A percentile compares a stretch with the other conserved stretches of the same genome.
phyloP scores from a whole-genome alignment of 1,140 invertebrate species.

The Hypothenemus hampei region DNA sequence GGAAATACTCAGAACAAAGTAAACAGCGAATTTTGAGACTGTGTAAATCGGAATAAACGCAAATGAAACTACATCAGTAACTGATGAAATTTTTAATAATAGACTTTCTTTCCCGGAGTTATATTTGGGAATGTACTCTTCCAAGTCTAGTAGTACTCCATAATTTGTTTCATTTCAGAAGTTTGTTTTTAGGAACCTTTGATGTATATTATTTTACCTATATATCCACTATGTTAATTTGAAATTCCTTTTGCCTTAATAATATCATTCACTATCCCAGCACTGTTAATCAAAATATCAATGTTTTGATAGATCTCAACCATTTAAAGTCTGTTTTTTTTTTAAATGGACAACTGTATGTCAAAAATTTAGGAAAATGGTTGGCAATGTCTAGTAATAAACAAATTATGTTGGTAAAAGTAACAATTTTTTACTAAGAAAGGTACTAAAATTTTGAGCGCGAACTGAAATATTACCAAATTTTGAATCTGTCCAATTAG shows the following conservation, averaged over 20 bases:
- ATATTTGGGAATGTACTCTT: conserved; percentile 37
- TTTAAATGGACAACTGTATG: too few relatives aligned
- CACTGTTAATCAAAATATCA: conserved; percentile 44
- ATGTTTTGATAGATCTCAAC: conserved; percentile 36
- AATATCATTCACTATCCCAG: conserved; percentile 49
- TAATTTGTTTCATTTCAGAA: conserved; percentile 34
- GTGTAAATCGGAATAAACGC: conserved; percentile 31
- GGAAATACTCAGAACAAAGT: conserved; percentile 26
- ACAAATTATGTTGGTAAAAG: too few relatives aligned
- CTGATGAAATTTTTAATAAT: conserved; percentile 37
- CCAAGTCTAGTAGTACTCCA: conserved; percentile 33
- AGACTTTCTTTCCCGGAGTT: conserved; percentile 34
- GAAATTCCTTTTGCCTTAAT: conserved; percentile 48
- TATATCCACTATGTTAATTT: conserved; percentile 47
- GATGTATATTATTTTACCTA: neutral
- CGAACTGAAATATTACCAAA: too few relatives aligned
- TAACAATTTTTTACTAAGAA: too few relatives aligned
- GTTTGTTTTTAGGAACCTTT: neutral
- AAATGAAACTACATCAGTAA: conserved; percentile 24
- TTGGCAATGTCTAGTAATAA: too few relatives aligned
- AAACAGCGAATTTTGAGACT: conserved; percentile 34
- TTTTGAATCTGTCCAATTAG: too few relatives aligned
- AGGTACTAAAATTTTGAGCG: too few relatives aligned
- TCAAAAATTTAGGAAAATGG: too few relatives aligned
- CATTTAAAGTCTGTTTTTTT: too few relatives aligned